Percentiles rank a stretch among this genome's conserved stretches.
Conservation (phyloP, 2,888 invertebrate species). For the Pasiphila rectangulata region DNA sequence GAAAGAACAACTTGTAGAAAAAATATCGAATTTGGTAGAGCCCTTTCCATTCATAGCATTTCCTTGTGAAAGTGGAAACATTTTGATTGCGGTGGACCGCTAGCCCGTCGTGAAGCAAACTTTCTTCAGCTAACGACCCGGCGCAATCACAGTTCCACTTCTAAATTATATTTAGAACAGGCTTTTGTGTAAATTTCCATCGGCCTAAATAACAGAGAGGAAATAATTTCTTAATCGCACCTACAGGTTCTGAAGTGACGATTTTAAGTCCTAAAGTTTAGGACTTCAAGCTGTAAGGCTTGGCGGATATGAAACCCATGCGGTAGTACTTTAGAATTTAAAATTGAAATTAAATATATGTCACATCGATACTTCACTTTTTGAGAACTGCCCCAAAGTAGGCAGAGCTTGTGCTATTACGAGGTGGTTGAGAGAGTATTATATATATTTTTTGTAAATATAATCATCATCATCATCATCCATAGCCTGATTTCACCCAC, state of each 20-base stretch:
- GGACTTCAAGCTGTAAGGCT: neutral
- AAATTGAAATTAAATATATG: too few species aligned
- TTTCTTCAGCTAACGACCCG: slow-evolving; percentile 41
- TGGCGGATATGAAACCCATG: too few species aligned
- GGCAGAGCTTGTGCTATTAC: too few species aligned
- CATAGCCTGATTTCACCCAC: too few species aligned
- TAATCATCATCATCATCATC: too few species aligned
- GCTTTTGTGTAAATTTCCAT: slow-evolving; percentile 17
- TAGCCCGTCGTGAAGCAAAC: slow-evolving; percentile 52
- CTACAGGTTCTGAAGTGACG: neutral
- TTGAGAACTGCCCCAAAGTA: too few species aligned
- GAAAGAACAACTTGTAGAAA: too few species aligned
- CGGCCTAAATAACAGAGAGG: slow-evolving; percentile 5
- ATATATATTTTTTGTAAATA: too few species aligned
- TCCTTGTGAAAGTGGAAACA: slow-evolving; percentile 45
- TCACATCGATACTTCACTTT: too few species aligned
- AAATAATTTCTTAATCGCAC: neutral
- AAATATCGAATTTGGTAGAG: neutral
- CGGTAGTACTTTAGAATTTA: too few species aligned
- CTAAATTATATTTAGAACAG: slow-evolving; percentile 39
- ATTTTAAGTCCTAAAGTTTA: neutral
- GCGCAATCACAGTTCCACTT: slow-evolving; percentile 57
- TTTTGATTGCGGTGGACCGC: slow-evolving; percentile 66
- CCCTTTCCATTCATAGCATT: slow-evolving; percentile 35
- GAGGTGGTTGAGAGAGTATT: too few species aligned